Evolutionary conservation across 2,888 invertebrate species (phyloP), one percentile per base, ranked within the genome.

Genomic region (Nomada goodeniana): DNA sequence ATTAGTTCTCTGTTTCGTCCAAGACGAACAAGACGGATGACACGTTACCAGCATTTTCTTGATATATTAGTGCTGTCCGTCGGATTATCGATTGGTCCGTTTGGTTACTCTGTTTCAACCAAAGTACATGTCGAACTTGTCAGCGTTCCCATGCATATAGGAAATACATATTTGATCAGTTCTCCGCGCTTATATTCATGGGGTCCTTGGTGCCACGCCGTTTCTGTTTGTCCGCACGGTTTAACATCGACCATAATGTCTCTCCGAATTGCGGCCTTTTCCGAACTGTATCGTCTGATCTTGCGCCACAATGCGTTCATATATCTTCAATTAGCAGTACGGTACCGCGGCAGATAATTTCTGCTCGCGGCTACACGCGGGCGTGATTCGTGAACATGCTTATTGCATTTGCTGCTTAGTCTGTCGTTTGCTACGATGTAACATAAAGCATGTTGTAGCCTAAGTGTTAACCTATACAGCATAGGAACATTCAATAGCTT

Each of bases 191-290:
- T 29, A 15, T 36, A 36, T 53, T 20, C 42, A 2, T 26, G 2
- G 7, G 26, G 44, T 26, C 2, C 10, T n/a, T n/a, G 13, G 52
- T 20, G 20, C 5, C 7, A 1, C 11, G 9, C 13, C 55, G 44
- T 15, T 29, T 29, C 26, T 26, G 2, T 2, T 59, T 13, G 44
- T 71, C 59, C 15, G 10, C 26, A 18, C 9, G n/a, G 52, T 36
- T 71, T 29, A 52, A 60, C 52, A 18, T 29, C 15, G 10, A 1
- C 63, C 57, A 52, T 70, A 64, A 59, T 76, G 63, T 64, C 23
- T n/a, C 57, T 11, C 36, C 29, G 15, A 64, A 42, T 69, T 69
- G 50, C 57, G 57, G 57, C 7, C 36, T 63, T 42, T 20, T 13
- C 13, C 13, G 9, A 47, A 61, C 69, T 47, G 26, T 13, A 42